Evolutionary conservation across 2,113 vertebrate species (phyloP).

Genomic region (Tetraodon nigroviridis): DNA sequence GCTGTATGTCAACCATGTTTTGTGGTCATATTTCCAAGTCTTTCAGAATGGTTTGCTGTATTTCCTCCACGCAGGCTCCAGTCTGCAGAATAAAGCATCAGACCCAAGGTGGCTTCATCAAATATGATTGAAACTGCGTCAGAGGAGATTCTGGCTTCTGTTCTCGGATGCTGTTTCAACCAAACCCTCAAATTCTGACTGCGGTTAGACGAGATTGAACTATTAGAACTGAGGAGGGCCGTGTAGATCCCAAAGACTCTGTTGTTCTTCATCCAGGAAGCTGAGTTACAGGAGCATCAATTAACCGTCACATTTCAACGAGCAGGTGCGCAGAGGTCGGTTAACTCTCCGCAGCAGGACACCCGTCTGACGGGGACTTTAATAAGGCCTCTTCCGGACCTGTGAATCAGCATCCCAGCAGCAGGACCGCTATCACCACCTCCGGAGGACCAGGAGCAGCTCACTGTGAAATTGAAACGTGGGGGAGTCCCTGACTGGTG

Average conservation of each 20-base stretch:
- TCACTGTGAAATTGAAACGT: slow-evolving; percentile 66
- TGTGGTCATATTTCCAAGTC: too few species aligned
- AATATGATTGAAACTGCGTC: too few species aligned
- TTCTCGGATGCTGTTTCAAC: too few species aligned
- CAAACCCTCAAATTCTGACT: background rate
- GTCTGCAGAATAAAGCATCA: too few species aligned
- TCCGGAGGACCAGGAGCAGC: slow-evolving; percentile 25
- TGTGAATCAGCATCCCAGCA: slow-evolving; percentile 46
- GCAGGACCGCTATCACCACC: slow-evolving; percentile 27
- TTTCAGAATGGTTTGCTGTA: too few species aligned
- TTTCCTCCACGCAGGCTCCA: too few species aligned
- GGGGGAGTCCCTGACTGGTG: slow-evolving; percentile 42
- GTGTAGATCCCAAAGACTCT: slow-evolving; percentile 21
- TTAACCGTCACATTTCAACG: slow-evolving; percentile 43
- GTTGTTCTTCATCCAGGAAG: slow-evolving; percentile 21
- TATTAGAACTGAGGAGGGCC: slow-evolving; percentile 16
- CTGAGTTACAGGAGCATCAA: slow-evolving; percentile 29
- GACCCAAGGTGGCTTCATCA: too few species aligned
- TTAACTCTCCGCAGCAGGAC: slow-evolving; percentile 37
- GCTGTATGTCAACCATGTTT: too few species aligned
- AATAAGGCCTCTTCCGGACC: slow-evolving; percentile 42
- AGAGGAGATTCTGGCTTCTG: background rate
- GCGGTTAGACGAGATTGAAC: slow-evolving; percentile 30
- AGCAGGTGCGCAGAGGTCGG: slow-evolving; percentile 15
- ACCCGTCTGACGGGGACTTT: slow-evolving; percentile 30